Percentiles rank a stretch among this genome's conserved stretches.
Conservation (phyloP, 2,888 invertebrate species). For the Trissonchulus latispiculum region DNA sequence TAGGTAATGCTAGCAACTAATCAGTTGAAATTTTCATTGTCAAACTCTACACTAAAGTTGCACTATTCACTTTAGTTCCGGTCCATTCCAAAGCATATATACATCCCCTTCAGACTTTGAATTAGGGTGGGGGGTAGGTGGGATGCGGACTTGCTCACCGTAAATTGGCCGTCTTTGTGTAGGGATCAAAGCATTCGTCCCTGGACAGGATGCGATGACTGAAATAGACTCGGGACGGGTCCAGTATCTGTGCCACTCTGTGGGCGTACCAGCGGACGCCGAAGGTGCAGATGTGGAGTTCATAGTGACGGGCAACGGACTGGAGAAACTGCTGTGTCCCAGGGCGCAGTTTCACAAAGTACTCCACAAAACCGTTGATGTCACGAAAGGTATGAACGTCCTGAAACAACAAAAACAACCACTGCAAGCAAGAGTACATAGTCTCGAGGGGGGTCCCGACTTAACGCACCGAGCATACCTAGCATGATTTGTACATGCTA, state of each 20-base stretch:
- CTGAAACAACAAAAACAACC: no score
- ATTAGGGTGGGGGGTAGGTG: no score
- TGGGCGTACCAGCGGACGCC: slow-evolving; percentile 95
- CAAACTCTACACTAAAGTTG: no score
- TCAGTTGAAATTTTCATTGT: no score
- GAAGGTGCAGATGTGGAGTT: slow-evolving; percentile 96
- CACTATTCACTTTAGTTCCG: no score
- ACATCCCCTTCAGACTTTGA: no score
- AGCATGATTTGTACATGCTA: no score
- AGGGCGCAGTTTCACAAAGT: slow-evolving; percentile 64
- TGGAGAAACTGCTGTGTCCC: slow-evolving; percentile 70
- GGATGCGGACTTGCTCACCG: slow-evolving; percentile 56
- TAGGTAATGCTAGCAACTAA: no score
- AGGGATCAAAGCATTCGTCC: slow-evolving; percentile 91
- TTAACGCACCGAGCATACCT: no score
- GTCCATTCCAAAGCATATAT: no score
- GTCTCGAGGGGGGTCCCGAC: no score
- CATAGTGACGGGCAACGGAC: slow-evolving; percentile 63
- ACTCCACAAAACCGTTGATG: slow-evolving; percentile 54
- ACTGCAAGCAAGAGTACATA: no score
- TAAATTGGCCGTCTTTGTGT: slow-evolving; percentile 90
- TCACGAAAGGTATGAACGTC: slow-evolving; percentile 13
- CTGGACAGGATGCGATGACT: slow-evolving; percentile 88
- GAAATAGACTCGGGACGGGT: slow-evolving; percentile 76
- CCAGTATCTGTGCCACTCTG: slow-evolving; percentile 76